These are phyloP conservation scores for Coptodon bakossiorum DNA, from an alignment of 2,113 vertebrate genomes.

Conservation along the genomic window DNA sequence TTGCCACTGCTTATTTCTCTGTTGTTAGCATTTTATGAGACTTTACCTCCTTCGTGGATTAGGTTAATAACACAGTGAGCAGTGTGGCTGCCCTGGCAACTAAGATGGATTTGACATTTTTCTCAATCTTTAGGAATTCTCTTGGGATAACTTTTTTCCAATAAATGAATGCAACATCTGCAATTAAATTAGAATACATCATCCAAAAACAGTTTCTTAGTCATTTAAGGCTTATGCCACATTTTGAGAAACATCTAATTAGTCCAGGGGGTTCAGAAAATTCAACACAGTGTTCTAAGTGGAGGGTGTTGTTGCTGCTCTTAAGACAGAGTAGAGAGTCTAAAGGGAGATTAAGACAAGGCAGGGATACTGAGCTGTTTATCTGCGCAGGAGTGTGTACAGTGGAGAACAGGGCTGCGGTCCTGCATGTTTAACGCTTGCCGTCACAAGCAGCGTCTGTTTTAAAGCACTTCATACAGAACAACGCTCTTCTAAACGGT, in stretches of 20 bases:
- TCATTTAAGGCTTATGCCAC: not conserved
- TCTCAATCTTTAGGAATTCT: not conserved
- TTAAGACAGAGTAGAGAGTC: not conserved
- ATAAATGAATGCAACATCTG: not conserved
- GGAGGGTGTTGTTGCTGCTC: not conserved
- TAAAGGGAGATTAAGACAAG: slow-evolving; percentile 37
- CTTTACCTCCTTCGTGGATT: slow-evolving; percentile 14
- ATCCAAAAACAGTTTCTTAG: not conserved
- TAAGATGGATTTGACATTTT: slow-evolving; percentile 47
- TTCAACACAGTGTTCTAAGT: not conserved
- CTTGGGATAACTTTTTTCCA: not conserved
- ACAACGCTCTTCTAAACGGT: not conserved
- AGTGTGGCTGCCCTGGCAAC: slow-evolving; percentile 30
- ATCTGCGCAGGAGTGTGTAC: not conserved
- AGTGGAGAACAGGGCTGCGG: not conserved
- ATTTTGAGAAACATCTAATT: not conserved
- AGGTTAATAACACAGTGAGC: slow-evolving; percentile 4
- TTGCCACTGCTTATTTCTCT: slow-evolving; percentile 1
- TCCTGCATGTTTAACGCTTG: not conserved
- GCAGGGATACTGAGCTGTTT: slow-evolving; percentile 33
- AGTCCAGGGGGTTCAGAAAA: not conserved
- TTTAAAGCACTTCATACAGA: not conserved
- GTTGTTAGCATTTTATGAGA: not conserved
- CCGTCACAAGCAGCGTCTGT: not conserved
- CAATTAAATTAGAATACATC: not conserved